These are phyloP conservation scores for Cephonodes hylas DNA, from an alignment of 2,888 invertebrate species.

Conservation along the genomic window DNA sequence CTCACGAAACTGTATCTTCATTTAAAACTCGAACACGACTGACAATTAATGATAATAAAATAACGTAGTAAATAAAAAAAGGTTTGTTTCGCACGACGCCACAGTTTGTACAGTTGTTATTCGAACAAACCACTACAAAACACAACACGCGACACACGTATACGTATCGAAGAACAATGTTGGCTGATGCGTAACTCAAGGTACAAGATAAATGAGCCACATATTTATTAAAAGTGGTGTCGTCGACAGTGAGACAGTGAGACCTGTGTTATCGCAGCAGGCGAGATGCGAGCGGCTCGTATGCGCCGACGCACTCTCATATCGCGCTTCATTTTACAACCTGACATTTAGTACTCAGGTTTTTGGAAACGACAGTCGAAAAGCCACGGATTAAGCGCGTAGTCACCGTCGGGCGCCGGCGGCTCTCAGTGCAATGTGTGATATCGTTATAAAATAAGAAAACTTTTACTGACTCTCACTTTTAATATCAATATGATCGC, in stretches of 20 bases:
- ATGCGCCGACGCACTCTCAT: slow-evolving; percentile 58
- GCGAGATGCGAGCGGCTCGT: slow-evolving; percentile 67
- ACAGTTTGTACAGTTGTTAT: slow-evolving; percentile 24
- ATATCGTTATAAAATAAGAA: slow-evolving; percentile 41
- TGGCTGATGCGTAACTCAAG: slow-evolving; percentile 55
- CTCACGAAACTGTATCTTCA: background rate
- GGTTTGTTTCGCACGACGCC: background rate
- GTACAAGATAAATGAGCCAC: slow-evolving; percentile 69
- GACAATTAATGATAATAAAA: slow-evolving; percentile 5
- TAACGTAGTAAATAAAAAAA: slow-evolving; percentile 4
- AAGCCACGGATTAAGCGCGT: slow-evolving; percentile 61
- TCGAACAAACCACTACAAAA: slow-evolving; percentile 28
- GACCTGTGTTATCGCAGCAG: slow-evolving; percentile 71
- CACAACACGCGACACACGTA: slow-evolving; percentile 24
- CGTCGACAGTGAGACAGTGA: slow-evolving; percentile 59
- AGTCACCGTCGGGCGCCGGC: slow-evolving; percentile 53
- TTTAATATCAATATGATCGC: slow-evolving; percentile 56
- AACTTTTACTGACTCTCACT: slow-evolving; percentile 67
- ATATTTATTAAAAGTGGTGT: slow-evolving; percentile 70
- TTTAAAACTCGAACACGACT: background rate
- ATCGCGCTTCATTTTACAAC: slow-evolving; percentile 67
- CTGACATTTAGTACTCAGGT: slow-evolving; percentile 68
- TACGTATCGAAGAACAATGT: slow-evolving; percentile 40
- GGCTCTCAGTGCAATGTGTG: slow-evolving; percentile 52
- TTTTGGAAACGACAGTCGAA: slow-evolving; percentile 69